Evolutionary conservation across 2,113 vertebrate genomes (phyloP), one percentile per base, ranked within the genome.

Genomic region (Rhineura floridana): DNA sequence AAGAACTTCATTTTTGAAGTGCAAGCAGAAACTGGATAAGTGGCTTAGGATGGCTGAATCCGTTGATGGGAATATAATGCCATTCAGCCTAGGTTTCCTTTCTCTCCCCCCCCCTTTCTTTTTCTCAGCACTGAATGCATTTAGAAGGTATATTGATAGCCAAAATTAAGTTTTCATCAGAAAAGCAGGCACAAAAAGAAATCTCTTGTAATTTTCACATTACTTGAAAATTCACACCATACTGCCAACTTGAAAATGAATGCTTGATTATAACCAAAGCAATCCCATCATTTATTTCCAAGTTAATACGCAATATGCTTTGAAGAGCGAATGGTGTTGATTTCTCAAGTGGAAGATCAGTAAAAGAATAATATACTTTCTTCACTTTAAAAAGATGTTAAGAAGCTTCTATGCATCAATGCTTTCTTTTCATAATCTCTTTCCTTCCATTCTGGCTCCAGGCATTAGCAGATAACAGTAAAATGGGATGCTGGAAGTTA

Each of bases 221-320:
- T 85, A 96, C 94, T 93, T 97, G 97, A 97, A 97, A 97, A 98
- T 97, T 97, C 97, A 93, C 92, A 79, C 62, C 84, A 63, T 15
- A 87, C 86, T 93, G 84, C 39, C 81, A 95, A 97, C 95, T 96
- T 97, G 96, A 97, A 97, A 98, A 96, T 97, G 97, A 98, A 98
- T 97, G 96, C 95, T 96, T 97, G 96, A 98, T 98, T 97, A 98
- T 97, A 98, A 97, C 94, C 88, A 95, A 90, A 91, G 93, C 94
- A 94, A 97, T 95, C 94, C 93, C 75, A 93, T 96, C 96, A 95
- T 95, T 94, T 94, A 95, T 95, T 96, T 96, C 94, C 87, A 88
- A 95, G 96, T 95, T 95, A 95, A 96, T 96, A 94, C 91, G 94
- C 87, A 87, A 88, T 86, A 92, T 86, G 69, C 82, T 97, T 95